A percentile compares a stretch with the other conserved stretches of the same genome.
These are phyloP conservation scores for Tadarida brasiliensis DNA, from an alignment of 2,797 vertebrate species.

Conservation along the genomic window DNA sequence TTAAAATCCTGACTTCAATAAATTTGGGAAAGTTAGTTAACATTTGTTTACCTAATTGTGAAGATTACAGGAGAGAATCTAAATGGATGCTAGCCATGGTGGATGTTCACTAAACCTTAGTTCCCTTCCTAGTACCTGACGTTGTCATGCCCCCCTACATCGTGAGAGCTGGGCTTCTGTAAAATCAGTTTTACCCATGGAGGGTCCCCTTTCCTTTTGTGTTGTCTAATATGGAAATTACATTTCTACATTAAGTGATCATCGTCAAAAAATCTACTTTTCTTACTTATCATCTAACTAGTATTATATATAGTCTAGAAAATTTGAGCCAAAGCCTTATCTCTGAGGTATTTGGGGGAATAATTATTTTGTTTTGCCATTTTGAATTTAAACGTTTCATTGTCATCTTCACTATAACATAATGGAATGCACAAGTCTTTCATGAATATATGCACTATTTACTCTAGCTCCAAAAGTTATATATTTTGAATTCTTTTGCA, in stretches of 20 bases:
- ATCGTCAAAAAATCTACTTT: slow-evolving; percentile 10
- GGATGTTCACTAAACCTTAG: not conserved
- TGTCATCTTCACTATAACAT: not conserved
- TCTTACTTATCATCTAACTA: not conserved
- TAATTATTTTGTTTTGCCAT: slow-evolving; percentile 19
- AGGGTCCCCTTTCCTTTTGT: not conserved
- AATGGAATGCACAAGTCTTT: not conserved
- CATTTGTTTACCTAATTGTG: not conserved
- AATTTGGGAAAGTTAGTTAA: not conserved
- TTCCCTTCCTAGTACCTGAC: not conserved
- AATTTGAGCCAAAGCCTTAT: slow-evolving; percentile 18
- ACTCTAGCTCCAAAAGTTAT: not conserved
- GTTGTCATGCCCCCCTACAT: not conserved
- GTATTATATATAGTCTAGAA: not conserved
- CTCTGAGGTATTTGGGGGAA: not conserved
- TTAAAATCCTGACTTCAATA: not conserved
- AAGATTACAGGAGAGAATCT: not conserved
- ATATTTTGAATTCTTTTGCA: slow-evolving; percentile 20
- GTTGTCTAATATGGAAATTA: not conserved
- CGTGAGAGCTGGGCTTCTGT: not conserved
- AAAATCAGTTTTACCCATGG: not conserved
- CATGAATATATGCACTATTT: not conserved
- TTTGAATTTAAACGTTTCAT: not conserved
- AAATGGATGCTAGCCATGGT: not conserved
- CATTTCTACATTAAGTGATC: not conserved